A percentile compares a stretch with the other conserved stretches of the same genome.
Evolutionary conservation across 2,113 vertebrate species (phyloP).

Genomic region (Bujurquina vittata): DNA sequence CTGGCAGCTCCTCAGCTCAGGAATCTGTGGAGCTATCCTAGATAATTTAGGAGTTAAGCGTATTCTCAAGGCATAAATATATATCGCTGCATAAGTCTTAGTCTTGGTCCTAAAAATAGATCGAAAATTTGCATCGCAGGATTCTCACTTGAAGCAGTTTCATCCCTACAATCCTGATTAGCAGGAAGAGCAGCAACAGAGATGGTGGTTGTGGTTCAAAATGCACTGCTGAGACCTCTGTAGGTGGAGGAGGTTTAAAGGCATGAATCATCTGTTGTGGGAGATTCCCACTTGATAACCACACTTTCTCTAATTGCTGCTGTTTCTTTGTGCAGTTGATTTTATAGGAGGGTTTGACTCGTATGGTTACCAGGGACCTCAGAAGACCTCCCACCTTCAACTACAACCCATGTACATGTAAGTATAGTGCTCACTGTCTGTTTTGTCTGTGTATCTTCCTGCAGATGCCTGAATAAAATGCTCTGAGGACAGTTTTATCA

Average conservation of each 20-base stretch:
- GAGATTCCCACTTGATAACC: conserved; percentile 32
- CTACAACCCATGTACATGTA: conserved; percentile 99
- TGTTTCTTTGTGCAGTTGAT: conserved; percentile 85
- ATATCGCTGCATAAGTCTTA: conserved; percentile 28
- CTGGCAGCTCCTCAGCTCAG: conserved; percentile 48
- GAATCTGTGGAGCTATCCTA: conserved; percentile 36
- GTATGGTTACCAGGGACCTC: conserved; percentile 98
- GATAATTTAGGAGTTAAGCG: conserved; percentile 60
- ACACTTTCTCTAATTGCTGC: conserved; percentile 40
- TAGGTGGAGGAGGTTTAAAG: conserved; percentile 31
- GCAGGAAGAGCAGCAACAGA: background rate
- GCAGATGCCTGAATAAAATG: background rate
- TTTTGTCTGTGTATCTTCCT: background rate
- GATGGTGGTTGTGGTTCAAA: background rate
- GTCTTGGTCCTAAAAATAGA: conserved; percentile 50
- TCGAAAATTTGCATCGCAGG: conserved; percentile 16
- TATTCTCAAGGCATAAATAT: conserved; percentile 61
- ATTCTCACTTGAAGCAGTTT: conserved; percentile 19
- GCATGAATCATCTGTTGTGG: conserved; percentile 45
- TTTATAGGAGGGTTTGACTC: conserved; percentile 99
- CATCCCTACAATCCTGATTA: conserved; percentile 23
- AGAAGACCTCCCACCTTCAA: conserved; percentile 99
- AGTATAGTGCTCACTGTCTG: conserved; percentile 74
- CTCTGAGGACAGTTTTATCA: background rate
- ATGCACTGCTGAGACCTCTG: conserved; percentile 12